Conservation (phyloP, 2,113 vertebrate genomes). For the Dasypus novemcinctus region DNA sequence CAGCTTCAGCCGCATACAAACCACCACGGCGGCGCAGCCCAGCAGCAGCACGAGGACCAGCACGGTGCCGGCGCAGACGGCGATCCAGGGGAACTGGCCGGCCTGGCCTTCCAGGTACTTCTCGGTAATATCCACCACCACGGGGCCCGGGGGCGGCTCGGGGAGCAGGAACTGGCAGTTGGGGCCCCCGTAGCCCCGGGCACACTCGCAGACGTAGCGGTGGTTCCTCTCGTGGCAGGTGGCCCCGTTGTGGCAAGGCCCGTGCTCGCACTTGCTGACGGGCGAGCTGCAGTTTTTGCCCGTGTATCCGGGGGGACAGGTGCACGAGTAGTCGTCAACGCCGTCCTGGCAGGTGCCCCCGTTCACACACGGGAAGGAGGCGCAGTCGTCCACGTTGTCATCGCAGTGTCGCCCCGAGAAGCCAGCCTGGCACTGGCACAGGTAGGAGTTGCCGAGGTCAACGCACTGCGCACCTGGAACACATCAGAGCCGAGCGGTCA, state of each 20-base stretch:
- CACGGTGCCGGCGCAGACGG: conserved; percentile 92
- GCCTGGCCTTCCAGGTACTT: conserved; percentile 85
- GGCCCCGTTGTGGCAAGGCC: conserved; percentile 97
- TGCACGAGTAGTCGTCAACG: conserved; percentile 91
- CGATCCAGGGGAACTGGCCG: conserved; percentile 93
- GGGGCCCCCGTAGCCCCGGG: conserved; percentile 92
- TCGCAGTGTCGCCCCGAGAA: conserved; percentile 93
- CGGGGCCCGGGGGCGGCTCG: conserved; percentile 83
- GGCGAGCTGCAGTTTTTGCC: conserved; percentile 95
- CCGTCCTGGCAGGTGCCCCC: conserved; percentile 96
- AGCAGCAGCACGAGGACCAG: conserved; percentile 94
- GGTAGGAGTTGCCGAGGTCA: conserved; percentile 93
- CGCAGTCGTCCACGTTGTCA: conserved; percentile 89
- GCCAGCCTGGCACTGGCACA: conserved; percentile 94
- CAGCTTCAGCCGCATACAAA: conserved; percentile 91
- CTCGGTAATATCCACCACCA: conserved; percentile 86
- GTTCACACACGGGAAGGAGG: conserved; percentile 91
- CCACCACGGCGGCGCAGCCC: conserved; percentile 90
- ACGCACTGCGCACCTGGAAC: conserved; percentile 92
- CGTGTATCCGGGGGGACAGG: conserved; percentile 94
- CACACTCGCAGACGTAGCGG: conserved; percentile 94
- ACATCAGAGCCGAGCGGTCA: not conserved
- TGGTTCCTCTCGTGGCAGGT: conserved; percentile 94
- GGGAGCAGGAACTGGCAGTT: conserved; percentile 98
- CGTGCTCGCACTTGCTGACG: conserved; percentile 91